Evolutionary conservation across 1,140 invertebrate genomes (phyloP).

Genomic region (Leptonema lineaticorne): DNA sequence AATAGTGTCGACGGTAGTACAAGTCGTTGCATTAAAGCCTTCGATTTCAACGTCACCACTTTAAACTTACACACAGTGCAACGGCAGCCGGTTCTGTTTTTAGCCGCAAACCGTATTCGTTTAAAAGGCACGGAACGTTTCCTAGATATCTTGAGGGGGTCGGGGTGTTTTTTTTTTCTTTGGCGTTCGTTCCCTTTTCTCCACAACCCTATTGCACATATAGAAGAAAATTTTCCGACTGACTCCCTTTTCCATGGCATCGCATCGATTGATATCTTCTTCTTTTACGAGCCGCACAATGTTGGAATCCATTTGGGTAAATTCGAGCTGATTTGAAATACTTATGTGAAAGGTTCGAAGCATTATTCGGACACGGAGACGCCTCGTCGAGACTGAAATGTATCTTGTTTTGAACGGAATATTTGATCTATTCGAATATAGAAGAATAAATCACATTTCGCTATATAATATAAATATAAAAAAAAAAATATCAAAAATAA

Average conservation of each 20-base stretch:
- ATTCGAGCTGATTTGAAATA: constrained; percentile 10
- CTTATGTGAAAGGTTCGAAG: background rate
- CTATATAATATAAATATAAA: no score
- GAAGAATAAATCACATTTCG: no score
- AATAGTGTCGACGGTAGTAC: no score
- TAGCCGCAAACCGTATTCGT: background rate
- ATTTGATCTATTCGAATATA: background rate
- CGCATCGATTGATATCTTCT: constrained; percentile 14
- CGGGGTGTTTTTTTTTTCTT: background rate
- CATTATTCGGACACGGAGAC: background rate
- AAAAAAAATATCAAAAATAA: no score
- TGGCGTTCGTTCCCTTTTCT: no score
- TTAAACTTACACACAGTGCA: constrained; percentile 21
- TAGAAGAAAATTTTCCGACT: no score
- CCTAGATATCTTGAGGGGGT: background rate
- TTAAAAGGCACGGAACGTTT: background rate
- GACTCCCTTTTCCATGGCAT: background rate
- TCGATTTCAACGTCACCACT: background rate
- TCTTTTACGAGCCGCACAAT: constrained; percentile 19
- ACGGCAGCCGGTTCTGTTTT: background rate
- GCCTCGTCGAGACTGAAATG: background rate
- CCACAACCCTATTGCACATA: no score
- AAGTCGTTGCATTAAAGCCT: constrained; percentile 19
- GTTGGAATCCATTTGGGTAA: constrained; percentile 11
- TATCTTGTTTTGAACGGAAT: background rate